These are phyloP conservation scores for Pachypeltis micranthus DNA, from an alignment of 1,140 invertebrate genomes.

Conservation along the genomic window DNA sequence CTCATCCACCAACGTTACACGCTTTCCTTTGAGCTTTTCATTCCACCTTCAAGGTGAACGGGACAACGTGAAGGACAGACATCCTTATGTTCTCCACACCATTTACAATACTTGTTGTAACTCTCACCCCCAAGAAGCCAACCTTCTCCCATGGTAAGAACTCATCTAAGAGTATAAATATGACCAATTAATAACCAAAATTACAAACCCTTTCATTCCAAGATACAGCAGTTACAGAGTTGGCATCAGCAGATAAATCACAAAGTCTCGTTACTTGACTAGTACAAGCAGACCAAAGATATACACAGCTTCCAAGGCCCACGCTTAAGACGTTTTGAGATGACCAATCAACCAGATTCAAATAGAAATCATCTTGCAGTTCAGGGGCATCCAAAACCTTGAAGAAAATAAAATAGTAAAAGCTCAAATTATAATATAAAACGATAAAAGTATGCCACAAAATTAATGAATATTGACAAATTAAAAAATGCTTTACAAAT, in stretches of 20 bases:
- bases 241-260: conserved; percentile 83
- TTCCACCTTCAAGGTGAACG: no score
- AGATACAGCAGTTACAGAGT: conserved; percentile 95
- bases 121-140: neutral
- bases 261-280: conserved; percentile 95
- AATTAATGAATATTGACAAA: no score
- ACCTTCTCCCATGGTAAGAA: neutral
- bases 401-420: neutral
- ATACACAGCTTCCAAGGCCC: conserved; percentile 95
- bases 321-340: conserved; percentile 97
- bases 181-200: neutral
- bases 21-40: no score
- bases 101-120: neutral
- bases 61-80: no score
- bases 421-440: neutral
- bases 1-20: no score
- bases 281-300: conserved; percentile 97
- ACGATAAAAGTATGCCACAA: neutral
- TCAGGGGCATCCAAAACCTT: conserved; percentile 92
- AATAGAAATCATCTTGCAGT: conserved; percentile 97
- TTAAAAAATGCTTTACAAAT: no score
- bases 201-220: conserved; percentile 80
- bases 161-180: neutral
- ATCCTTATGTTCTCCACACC: no score
- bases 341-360: conserved; percentile 99